Base-by-base conservation (phyloP, 2,797 vertebrate genomes). In the Xenops minutus region DNA sequence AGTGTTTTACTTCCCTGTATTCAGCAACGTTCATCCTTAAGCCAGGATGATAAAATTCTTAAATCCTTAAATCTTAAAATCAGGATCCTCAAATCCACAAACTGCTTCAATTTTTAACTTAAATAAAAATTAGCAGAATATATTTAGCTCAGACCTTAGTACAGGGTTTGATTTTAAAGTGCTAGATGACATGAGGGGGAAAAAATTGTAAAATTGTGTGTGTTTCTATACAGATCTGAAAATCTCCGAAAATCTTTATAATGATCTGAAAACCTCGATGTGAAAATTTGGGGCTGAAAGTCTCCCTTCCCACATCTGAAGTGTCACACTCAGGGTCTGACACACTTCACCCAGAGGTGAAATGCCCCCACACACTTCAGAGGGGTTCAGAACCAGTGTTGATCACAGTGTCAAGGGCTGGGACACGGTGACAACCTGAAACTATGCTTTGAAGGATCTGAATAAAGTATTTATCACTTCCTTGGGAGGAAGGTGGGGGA, bases 281-380 rank as follows among this genome's bases (percentile, higher is more conserved):
- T 63, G 62, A 63, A 43, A 52, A 77, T 23, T 46, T 5, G 4
- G 37, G 30, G 32, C 27, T 29, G 44, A 24, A 55, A 29, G 19
- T 22, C 10, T 67, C 37, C 51, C 20, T 27, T 54, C 48, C 68
- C 15, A 7, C 27, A 55, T 0, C 10, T 2, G 0, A 56, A 54
- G 21, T 0, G 0, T 4, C 2, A 1, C 36, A 18, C 10, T 43
- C 0, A 0, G 18, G 3, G 22, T 16, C 39, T 14, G 16, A 55
- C 0, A 2, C 0, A 0, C 26, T 62, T 37, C 27, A 41, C 26
- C 27, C 19, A 2, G 16, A 20, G 20, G 24, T 3, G 7, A 69
- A 56, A 78, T 32, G 12, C 7, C 7, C 12, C 9, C 5, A 1
- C 15, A 24, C 2, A 2, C 16, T 36, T 34, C 39, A 27, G 29